Percentiles rank a stretch among this genome's conserved stretches.
Conservation (phyloP, 2,113 vertebrate species). For the Chlorodrepanis virens region DNA sequence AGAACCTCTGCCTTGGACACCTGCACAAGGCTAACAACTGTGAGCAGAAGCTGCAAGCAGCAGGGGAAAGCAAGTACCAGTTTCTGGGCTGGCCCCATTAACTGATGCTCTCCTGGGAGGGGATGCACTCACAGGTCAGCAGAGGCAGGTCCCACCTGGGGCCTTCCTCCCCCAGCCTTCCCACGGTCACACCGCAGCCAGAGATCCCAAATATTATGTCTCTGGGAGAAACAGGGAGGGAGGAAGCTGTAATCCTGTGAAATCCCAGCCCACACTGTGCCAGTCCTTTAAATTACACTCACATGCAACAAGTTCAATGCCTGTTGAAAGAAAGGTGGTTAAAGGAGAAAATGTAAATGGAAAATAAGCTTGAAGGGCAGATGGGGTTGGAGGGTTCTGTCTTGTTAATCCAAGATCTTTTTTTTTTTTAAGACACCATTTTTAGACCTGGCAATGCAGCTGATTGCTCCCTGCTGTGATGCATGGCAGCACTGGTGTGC, state of each 20-base stretch:
- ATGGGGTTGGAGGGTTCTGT: neutral
- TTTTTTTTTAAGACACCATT: neutral
- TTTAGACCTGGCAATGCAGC: neutral
- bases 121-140: neutral
- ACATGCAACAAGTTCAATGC: neutral
- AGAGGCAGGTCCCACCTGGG: neutral
- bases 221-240: neutral
- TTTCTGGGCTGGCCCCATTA: neutral
- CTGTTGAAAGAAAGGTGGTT: neutral
- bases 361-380: neutral
- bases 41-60: neutral
- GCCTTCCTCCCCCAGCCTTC: neutral
- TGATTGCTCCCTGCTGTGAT: neutral
- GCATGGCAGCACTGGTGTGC: rapidly evolving
- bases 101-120: neutral
- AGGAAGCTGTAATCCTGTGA: neutral
- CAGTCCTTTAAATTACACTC: neutral
- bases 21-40: neutral
- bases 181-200: neutral
- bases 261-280: neutral
- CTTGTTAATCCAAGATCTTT: neutral
- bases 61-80: neutral
- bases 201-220: neutral
- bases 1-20: neutral
- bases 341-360: neutral